Conservation (phyloP, 2,888 invertebrate genomes). For the Trisateles emortualis region DNA sequence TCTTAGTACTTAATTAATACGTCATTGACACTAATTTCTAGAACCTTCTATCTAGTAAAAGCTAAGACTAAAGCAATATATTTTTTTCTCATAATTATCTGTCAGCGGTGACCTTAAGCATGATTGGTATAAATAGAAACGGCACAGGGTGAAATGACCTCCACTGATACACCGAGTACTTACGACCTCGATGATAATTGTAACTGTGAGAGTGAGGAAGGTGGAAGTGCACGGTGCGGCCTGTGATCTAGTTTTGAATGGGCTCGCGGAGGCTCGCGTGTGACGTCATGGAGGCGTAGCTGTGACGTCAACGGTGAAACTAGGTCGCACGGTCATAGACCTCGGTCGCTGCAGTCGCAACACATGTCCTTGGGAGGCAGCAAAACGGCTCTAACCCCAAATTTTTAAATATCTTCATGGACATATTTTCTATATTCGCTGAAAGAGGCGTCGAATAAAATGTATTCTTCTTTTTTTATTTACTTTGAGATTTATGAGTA, state of each 20-base stretch:
- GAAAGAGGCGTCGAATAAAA: too few species aligned
- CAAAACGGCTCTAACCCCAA: constrained; percentile 41
- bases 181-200: constrained; percentile 61
- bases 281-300: constrained; percentile 83
- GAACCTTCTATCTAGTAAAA: constrained; percentile 1
- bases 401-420: constrained; percentile 8
- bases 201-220: constrained; percentile 51
- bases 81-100: constrained; percentile 9
- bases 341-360: constrained; percentile 71
- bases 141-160: constrained; percentile 69
- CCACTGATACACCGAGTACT: constrained; percentile 52
- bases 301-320: constrained; percentile 79
- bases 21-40: background rate
- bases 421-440: constrained; percentile 1
- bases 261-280: constrained; percentile 72
- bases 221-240: constrained; percentile 66
- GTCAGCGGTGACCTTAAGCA: constrained; percentile 55
- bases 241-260: constrained; percentile 85
- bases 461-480: background rate
- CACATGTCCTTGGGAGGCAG: constrained; percentile 60
- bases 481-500: too few species aligned
- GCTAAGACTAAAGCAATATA: background rate
- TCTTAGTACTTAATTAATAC: too few species aligned
- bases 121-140: constrained; percentile 57
- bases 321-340: constrained; percentile 80